Evolutionary conservation across 2,797 vertebrate genomes (phyloP).

Genomic region (Euphonia xanthogaster): DNA sequence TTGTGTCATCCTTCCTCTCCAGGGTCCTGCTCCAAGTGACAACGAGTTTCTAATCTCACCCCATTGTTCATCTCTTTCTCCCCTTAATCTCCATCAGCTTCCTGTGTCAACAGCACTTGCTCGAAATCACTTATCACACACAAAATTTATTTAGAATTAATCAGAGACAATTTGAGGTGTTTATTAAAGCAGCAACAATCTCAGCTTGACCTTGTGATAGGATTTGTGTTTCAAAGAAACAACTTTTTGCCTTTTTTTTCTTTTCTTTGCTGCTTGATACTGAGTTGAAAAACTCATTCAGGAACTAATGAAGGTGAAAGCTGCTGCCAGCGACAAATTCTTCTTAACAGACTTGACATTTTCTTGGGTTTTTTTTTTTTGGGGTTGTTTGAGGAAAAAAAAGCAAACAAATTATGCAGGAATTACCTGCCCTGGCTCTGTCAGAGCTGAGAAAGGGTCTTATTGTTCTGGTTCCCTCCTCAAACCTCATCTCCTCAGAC

Average conservation of each 20-base stretch:
- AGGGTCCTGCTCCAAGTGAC: slow-evolving; percentile 36
- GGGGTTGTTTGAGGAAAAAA: background rate
- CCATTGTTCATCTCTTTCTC: slow-evolving; percentile 53
- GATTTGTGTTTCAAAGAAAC: slow-evolving; percentile 16
- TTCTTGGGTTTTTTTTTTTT: background rate
- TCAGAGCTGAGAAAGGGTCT: background rate
- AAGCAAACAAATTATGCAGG: background rate
- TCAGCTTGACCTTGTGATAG: slow-evolving; percentile 52
- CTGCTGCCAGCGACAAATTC: background rate
- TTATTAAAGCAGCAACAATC: slow-evolving; percentile 41
- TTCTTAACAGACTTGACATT: background rate
- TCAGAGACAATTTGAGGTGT: slow-evolving; percentile 51
- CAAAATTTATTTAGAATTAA: slow-evolving; percentile 54
- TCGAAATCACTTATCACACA: slow-evolving; percentile 43
- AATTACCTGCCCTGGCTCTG: background rate
- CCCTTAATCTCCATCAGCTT: slow-evolving; percentile 60
- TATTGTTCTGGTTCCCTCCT: fast-evolving
- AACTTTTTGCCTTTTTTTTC: background rate
- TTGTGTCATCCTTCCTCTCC: slow-evolving; percentile 1
- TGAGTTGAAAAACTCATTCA: background rate
- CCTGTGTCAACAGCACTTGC: slow-evolving; percentile 47
- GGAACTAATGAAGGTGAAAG: background rate
- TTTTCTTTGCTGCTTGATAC: background rate
- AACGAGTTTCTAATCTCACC: slow-evolving; percentile 54
- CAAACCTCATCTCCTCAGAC: background rate